Conservation (phyloP, 2,888 invertebrate genomes). For the Cheilosia pagana region DNA sequence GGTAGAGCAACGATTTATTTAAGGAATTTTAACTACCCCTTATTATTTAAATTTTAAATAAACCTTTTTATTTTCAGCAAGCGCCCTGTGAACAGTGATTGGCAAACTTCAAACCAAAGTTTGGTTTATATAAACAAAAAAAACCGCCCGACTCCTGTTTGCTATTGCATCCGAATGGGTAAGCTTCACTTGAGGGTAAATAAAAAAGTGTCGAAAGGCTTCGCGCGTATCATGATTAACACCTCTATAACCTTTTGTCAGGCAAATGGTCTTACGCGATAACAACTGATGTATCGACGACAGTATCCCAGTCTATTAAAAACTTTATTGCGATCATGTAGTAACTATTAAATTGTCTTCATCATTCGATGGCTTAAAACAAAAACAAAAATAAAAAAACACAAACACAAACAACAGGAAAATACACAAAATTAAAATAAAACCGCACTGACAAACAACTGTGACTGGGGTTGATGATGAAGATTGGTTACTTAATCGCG, state of each 20-base stretch:
- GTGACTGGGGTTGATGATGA: conserved; percentile 43
- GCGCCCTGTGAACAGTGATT: too few species aligned
- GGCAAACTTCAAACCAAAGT: too few species aligned
- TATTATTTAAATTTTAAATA: too few species aligned
- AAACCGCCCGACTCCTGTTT: too few species aligned
- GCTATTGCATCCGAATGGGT: neutral
- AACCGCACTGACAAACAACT: conserved; percentile 19
- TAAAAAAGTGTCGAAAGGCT: neutral
- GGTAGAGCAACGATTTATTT: too few species aligned
- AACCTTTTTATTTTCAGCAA: too few species aligned
- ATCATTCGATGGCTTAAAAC: neutral
- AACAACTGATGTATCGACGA: neutral
- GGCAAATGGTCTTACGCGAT: conserved; percentile 2
- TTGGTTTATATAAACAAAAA: neutral
- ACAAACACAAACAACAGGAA: neutral
- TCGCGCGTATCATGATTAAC: neutral
- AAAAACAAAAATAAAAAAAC: neutral
- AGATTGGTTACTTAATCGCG: conserved; percentile 52
- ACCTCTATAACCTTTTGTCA: neutral
- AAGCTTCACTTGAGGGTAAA: neutral
- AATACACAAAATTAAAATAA: neutral
- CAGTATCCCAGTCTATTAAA: conserved; percentile 4
- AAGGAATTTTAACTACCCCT: too few species aligned
- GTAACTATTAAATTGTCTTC: conserved; percentile 12
- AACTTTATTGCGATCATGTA: conserved; percentile 20